Base-by-base conservation (phyloP, 2,888 invertebrate genomes). In the Lordiphosa fenestrarum region DNA sequence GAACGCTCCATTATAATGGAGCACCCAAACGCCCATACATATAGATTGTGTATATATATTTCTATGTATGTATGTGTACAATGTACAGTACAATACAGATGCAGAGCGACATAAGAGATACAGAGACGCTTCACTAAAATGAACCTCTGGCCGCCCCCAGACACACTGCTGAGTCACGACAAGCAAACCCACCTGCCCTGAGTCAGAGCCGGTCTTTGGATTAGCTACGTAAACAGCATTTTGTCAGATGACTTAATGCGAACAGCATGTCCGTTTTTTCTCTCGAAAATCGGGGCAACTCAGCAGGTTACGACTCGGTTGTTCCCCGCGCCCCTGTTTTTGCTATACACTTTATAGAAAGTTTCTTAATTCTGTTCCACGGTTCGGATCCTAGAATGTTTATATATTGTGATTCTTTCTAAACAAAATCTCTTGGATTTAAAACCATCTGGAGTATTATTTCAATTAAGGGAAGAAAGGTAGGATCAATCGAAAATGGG, bases 201-300 rank as follows among this genome's bases (percentile, higher is more conserved):
- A 71, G 53, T 82, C 69, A 61, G 68, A 71, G 75, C 75, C 71
- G 77, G 81, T 76, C 63, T 66, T 64, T 55, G 51, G 72, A 69
- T 69, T 77, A 63, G 53, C 30, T 30, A 9, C 7, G 30, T 30
- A 30, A 60, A 60, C 62, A 39, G 25, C 19, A 21, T 23, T 58
- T 25, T 39, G 33, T 38, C 44, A 60, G 66, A 69, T 80, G 77
- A 83, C 64, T 76, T 80, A 83, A 71, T 80, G 55, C 63, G 12
- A 53, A 55, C 59, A 68, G 59, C 70, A 77, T 70, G 74, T 71
- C 67, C 69, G 71, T 68, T 63, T 44, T 61, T 61, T 42, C 54
- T 36, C 47, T 44, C 15, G 49, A 64, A 61, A 57, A 59, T 69
- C 63, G 40, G 49, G 48, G 30, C 39, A 37, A 47, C 19, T 15